phyloP scores from a whole-genome alignment of 1,140 invertebrate genomes.

The Zaprionus lachaisei region DNA sequence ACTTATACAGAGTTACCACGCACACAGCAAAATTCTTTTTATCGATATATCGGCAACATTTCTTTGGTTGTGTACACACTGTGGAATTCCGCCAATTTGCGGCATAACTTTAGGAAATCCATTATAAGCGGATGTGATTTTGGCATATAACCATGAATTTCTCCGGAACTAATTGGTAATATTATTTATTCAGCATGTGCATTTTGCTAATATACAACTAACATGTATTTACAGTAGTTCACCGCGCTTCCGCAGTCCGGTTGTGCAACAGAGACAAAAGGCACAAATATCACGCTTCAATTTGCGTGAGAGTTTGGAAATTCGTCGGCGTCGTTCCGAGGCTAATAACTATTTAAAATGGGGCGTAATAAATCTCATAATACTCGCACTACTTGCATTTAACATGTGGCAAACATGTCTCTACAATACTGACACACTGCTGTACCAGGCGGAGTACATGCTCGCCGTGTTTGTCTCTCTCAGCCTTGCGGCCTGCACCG shows the following conservation, averaged over 20 bases:
- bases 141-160: conserved; percentile 22
- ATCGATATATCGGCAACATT: conserved; percentile 15
- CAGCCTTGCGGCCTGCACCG: conserved; percentile 84
- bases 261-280: neutral
- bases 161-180: conserved; percentile 35
- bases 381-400: conserved; percentile 61
- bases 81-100: conserved; percentile 33
- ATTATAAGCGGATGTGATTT: neutral
- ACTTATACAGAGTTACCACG: neutral
- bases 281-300: conserved; percentile 20
- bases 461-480: conserved; percentile 67
- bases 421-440: conserved; percentile 28
- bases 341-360: conserved; percentile 71
- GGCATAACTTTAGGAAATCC: conserved; percentile 20
- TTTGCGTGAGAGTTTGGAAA: conserved; percentile 61
- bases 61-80: conserved; percentile 25
- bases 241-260: conserved; percentile 18
- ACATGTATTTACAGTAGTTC: conserved; percentile 17
- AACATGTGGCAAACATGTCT: conserved; percentile 65
- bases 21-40: neutral
- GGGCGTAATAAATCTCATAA: conserved; percentile 60
- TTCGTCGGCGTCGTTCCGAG: conserved; percentile 52
- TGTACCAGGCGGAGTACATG: conserved; percentile 81
- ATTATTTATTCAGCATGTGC: neutral
- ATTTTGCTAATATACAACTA: too few species aligned